Percentiles rank a stretch among this genome's conserved stretches.
Conservation (phyloP, 92 coral and sea anemone genomes). For the Pocillopora meandrina region DNA sequence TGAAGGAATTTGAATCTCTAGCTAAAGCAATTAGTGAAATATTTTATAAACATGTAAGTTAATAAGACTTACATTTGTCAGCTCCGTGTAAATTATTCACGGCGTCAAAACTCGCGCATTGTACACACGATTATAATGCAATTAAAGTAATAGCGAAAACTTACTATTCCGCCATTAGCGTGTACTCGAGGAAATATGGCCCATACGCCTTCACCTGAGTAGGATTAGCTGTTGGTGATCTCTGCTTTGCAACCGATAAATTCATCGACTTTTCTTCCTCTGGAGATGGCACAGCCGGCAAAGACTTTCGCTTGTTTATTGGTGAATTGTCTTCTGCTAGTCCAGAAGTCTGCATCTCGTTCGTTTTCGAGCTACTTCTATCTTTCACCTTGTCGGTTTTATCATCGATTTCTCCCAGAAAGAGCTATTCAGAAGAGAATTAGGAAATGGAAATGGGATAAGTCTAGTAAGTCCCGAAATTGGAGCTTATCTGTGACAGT, state of each 20-base stretch:
- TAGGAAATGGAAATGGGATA: too few relatives aligned
- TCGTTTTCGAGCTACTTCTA: conserved; percentile 30
- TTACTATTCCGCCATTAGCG: conserved; percentile 98
- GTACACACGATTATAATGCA: neutral
- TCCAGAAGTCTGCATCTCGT: conserved; percentile 62
- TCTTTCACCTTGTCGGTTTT: conserved; percentile 28
- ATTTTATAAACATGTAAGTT: too few relatives aligned
- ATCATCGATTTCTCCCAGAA: conserved; percentile 79
- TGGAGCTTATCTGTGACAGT: neutral
- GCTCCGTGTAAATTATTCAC: neutral
- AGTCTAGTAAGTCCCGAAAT: too few relatives aligned
- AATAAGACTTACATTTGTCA: neutral
- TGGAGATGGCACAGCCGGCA: conserved; percentile 94
- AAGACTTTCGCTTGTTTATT: conserved; percentile 65
- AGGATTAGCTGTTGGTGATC: conserved; percentile 81
- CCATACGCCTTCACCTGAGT: conserved; percentile 88
- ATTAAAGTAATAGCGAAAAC: conserved; percentile 33
- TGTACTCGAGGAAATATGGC: conserved; percentile 95
- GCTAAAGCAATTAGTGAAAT: too few relatives aligned
- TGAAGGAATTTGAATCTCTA: too few relatives aligned
- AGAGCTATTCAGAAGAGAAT: conserved; percentile 48
- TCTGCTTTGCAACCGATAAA: conserved; percentile 86
- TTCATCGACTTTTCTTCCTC: conserved; percentile 97
- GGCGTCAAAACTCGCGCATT: neutral
- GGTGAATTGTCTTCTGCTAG: conserved; percentile 39